Percentiles rank a stretch among this genome's conserved stretches.
phyloP scores from a whole-genome alignment of 2,113 vertebrate genomes.

The Pangasianodon gigas region DNA sequence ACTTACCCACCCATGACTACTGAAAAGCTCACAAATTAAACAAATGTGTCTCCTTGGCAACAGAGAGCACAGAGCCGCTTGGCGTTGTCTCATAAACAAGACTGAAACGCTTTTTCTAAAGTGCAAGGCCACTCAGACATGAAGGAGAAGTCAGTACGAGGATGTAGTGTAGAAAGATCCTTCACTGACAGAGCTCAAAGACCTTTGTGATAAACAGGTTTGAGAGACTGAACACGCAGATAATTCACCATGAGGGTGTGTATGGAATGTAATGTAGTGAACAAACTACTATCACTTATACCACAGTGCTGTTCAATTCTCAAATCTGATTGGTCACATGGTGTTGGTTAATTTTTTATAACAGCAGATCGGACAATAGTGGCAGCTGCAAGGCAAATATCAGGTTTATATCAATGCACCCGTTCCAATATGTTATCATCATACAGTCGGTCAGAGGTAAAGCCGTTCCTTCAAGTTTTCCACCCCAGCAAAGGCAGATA shows the following conservation, averaged over 20 bases:
- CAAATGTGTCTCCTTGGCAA: conserved; percentile 48
- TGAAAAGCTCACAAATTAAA: conserved; percentile 33
- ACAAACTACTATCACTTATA: neutral
- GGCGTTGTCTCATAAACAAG: neutral
- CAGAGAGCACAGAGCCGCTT: conserved; percentile 18
- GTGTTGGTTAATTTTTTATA: neutral
- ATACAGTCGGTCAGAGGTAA: neutral
- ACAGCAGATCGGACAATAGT: neutral
- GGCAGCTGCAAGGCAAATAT: neutral
- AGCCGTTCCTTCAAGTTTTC: too few relatives aligned
- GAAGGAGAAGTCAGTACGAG: conserved; percentile 11
- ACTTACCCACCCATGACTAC: conserved; percentile 4
- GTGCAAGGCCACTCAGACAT: neutral
- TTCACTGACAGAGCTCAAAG: neutral
- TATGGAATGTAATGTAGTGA: neutral
- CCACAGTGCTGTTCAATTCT: neutral
- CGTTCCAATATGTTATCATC: neutral
- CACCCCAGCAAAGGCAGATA: too few relatives aligned
- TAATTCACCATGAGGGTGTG: neutral
- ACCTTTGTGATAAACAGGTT: neutral
- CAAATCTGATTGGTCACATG: neutral
- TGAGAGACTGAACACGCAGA: neutral
- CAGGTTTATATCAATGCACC: neutral
- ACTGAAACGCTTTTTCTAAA: conserved; percentile 2
- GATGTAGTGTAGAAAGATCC: neutral